Percentiles rank a stretch among this genome's conserved stretches.
phyloP scores from a whole-genome alignment of 2,113 vertebrate species.

The Coturnix japonica region DNA sequence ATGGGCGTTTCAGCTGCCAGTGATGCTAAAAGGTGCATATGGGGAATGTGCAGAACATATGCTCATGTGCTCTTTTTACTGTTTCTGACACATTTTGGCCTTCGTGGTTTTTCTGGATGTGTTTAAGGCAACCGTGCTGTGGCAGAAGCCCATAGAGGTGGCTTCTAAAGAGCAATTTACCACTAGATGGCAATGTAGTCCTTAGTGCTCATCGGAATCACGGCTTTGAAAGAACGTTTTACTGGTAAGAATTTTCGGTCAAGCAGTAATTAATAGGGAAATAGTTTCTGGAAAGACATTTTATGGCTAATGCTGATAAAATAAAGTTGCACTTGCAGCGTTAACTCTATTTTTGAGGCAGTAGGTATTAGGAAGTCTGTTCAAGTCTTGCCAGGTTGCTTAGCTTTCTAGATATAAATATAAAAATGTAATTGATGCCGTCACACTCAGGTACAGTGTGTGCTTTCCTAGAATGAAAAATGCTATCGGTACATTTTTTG shows the following conservation, averaged over 20 bases:
- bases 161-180: background rate
- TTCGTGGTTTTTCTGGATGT: background rate
- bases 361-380: background rate
- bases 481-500: background rate
- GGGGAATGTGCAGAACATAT: background rate
- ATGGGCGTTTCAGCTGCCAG: background rate
- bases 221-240: background rate
- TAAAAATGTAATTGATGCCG: background rate
- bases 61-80: background rate
- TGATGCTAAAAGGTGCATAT: rapidly evolving
- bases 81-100: background rate
- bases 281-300: background rate
- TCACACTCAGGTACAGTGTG: background rate
- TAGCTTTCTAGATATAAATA: background rate
- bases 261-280: background rate
- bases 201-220: background rate
- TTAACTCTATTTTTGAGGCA: background rate
- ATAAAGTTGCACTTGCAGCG: background rate
- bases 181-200: slow-evolving; percentile 56
- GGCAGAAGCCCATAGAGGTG: background rate
- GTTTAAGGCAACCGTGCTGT: background rate
- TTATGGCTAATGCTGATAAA: background rate
- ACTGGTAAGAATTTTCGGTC: background rate
- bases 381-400: background rate
- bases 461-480: background rate